A percentile compares a stretch with the other conserved stretches of the same genome.
phyloP scores from a whole-genome alignment of 2,888 invertebrate genomes.

The Papilio demoleus region DNA sequence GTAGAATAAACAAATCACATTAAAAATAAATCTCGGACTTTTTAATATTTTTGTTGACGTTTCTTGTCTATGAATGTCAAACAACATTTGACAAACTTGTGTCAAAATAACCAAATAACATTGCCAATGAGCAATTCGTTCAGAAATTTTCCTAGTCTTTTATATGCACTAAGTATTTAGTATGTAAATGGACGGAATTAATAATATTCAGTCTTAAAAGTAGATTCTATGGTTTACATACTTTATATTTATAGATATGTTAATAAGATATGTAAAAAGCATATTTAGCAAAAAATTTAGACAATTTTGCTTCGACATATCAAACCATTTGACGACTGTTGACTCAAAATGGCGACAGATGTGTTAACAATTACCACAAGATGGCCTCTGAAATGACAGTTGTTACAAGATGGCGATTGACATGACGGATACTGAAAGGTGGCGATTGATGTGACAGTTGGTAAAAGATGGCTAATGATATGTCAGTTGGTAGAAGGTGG shows the following conservation, averaged over 20 bases:
- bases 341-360: no score
- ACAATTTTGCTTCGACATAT: not conserved
- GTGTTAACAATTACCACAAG: not conserved
- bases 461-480: not conserved
- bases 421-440: not conserved
- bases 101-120: no score
- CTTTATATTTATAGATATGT: not conserved
- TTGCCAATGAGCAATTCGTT: no score
- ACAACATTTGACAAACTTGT: no score
- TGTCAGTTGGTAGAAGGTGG: not conserved
- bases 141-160: no score
- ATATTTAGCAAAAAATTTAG: not conserved
- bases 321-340: no score
- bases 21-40: no score
- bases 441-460: not conserved
- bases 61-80: no score
- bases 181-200: constrained; percentile 35
- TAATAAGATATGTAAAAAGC: not conserved
- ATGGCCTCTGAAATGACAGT: no score
- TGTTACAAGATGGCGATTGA: not conserved
- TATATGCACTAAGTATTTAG: not conserved
- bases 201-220: constrained; percentile 32
- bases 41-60: no score
- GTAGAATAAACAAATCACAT: no score
- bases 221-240: constrained; percentile 10